Evolutionary conservation across 2,797 vertebrate genomes (phyloP).

Genomic region (Manis crassicaudata): DNA sequence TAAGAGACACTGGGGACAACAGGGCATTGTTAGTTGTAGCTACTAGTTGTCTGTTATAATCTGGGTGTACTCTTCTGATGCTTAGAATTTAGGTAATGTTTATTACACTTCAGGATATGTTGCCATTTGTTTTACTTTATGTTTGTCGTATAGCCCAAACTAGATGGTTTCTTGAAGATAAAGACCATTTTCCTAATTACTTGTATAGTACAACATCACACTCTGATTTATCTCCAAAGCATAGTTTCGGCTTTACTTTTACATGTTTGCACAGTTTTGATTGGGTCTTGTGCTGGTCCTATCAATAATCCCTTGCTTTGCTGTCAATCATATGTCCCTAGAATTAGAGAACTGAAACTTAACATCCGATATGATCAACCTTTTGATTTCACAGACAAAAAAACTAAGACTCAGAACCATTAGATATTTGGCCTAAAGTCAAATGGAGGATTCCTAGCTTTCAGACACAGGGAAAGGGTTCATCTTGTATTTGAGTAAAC

Average conservation of each 20-base stretch:
- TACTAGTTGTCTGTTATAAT: background rate
- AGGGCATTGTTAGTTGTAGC: background rate
- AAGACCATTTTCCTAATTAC: background rate
- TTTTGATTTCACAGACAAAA: constrained; percentile 59
- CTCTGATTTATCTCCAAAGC: background rate
- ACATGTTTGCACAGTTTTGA: background rate
- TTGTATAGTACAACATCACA: background rate
- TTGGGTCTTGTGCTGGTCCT: background rate
- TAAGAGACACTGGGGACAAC: background rate
- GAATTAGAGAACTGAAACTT: constrained; percentile 46
- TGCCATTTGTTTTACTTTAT: background rate
- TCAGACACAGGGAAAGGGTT: constrained; percentile 60
- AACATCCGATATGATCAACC: constrained; percentile 12
- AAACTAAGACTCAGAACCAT: constrained; percentile 53
- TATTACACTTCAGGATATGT: background rate
- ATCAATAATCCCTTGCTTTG: background rate
- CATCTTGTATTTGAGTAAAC: constrained; percentile 72
- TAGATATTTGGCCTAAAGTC: constrained; percentile 70
- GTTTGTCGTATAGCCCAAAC: background rate
- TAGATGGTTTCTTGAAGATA: background rate
- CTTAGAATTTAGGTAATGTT: constrained; percentile 32
- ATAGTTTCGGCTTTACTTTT: constrained; percentile 39
- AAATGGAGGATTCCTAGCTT: constrained; percentile 57
- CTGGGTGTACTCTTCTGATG: background rate
- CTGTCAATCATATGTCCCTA: background rate